phyloP scores from a whole-genome alignment of 2,113 vertebrate species.

The human (Homo sapiens) region GRCh38 chr13:78723501-78724000 shows the following conservation, averaged over 20 bases:
- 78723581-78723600: conserved; percentile 38
- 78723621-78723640: conserved; percentile 37
- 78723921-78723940: not conserved
- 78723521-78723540: not conserved
- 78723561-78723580: not conserved
- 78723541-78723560: not conserved
- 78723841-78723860: not conserved
- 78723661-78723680: not conserved
- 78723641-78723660: not conserved
- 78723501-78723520: not conserved
- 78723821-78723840: not conserved
- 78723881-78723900: not conserved
- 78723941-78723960: not conserved
- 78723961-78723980: not conserved
- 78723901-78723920: not conserved
- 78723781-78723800: not conserved
- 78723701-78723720: not conserved
- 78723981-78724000: not conserved
- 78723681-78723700: not conserved
- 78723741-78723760: not conserved
- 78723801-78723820: conserved; percentile 10
- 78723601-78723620: conserved; percentile 28
- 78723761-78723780: not conserved
- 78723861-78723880: conserved; percentile 14
- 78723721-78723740: not conserved